phyloP scores from a whole-genome alignment of 2,113 vertebrate species.

The Archilochus colubris region DNA sequence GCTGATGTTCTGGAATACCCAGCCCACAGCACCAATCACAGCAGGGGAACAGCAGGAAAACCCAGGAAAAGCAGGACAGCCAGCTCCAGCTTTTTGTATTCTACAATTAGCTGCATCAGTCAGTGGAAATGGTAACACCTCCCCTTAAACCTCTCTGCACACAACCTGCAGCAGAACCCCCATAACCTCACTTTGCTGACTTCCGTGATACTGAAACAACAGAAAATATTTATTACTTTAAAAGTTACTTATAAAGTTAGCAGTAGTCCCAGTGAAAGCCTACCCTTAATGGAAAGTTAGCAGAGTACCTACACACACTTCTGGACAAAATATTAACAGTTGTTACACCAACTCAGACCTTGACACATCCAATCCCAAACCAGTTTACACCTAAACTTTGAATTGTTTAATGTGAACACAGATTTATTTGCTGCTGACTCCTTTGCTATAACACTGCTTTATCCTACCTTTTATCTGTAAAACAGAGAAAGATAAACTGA shows the following conservation, averaged over 20 bases:
- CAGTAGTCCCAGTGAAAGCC: background rate
- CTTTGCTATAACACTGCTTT: background rate
- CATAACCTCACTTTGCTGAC: background rate
- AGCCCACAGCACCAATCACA: background rate
- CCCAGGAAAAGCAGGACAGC: background rate
- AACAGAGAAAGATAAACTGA: background rate
- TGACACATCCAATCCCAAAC: background rate
- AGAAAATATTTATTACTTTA: too few species aligned
- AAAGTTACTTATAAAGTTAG: background rate
- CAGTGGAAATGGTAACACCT: background rate
- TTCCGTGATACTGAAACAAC: rapidly evolving
- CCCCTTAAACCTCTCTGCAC: too few species aligned
- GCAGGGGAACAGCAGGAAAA: too few species aligned
- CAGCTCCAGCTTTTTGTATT: rapidly evolving
- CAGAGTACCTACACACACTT: background rate
- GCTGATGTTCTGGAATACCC: background rate
- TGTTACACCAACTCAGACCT: background rate
- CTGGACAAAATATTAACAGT: background rate
- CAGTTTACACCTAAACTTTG: background rate
- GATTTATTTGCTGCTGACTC: background rate
- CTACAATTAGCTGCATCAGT: background rate
- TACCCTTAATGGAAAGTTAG: background rate
- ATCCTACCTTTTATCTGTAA: background rate
- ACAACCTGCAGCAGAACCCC: background rate
- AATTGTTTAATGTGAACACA: background rate